Evolutionary conservation across 2,797 vertebrate genomes (phyloP), one percentile per base, ranked within the genome.

Genomic region (Xenopus petersii): DNA sequence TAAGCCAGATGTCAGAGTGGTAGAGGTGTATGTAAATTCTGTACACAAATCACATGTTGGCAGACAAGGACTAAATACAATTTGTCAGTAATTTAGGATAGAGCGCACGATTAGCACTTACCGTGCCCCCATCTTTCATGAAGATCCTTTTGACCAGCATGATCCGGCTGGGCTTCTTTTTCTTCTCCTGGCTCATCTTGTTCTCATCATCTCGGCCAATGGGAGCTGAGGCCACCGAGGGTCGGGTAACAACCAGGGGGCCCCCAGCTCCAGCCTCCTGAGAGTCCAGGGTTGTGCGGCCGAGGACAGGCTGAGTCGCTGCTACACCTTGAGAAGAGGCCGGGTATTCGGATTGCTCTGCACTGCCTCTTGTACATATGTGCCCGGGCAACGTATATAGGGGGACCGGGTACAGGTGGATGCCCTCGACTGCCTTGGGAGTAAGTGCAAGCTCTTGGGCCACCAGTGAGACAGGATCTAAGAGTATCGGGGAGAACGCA

Each of bases 101-200:
- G 36, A 9, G 36, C 1, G 6, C 5, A 42, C 2, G 36, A 42
- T 42, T 42, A 51, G 49, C 61, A 81, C 86, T 86, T 75, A 84
- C 87, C 80, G 67, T 47, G 56, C 30, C 12, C 2, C 75, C 56
- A 55, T 80, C 70, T 54, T 71, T 81, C 68, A 79, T 74, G 66
- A 83, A 69, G 76, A 80, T 79, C 47, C 79, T 82, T 67, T 80
- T 83, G 5, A 79, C 74, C 56, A 87, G 70, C 87, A 86, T 88
- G 60, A 85, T 78, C 46, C 78, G 70, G 68, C 76, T 80, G 60
- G 65, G 54, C 47, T 68, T 59, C 64, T 77, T 55, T 58, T 79
- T 74, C 61, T 74, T 79, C 24, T 64, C 71, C 21, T 74, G 62
- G 77, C 77, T 79, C 77, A 79, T 70, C 67, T 79, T 63, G 62